Base-by-base conservation (phyloP, 1,140 invertebrate species). In the Ips typographus region DNA sequence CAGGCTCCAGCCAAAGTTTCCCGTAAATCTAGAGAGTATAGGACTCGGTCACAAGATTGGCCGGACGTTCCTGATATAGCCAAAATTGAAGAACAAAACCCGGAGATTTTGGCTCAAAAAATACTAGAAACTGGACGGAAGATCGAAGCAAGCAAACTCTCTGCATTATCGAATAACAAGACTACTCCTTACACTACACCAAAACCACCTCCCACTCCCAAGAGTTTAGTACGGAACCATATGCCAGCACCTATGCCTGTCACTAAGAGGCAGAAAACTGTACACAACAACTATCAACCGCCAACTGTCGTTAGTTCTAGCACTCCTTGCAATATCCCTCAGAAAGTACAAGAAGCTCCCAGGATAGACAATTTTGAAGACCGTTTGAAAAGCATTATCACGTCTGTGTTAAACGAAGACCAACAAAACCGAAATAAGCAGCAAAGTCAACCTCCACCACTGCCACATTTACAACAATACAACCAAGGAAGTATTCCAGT, bases 21-120 rank as follows among this genome's bases (percentile, higher is more conserved):
- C 8, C 83, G 90, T 1, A 92, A 92, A 76, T 86, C 83, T 47
- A 82, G 91, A 39, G 91, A 93, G 64, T 86, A 89, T 65, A 84
- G 92, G 1, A 89, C 90, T 2, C 83, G 92, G 2, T 93, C 91
- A 1, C 93, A 94, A 79, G 93, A 95, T 76, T 95, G 93, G 93
- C 93, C 93, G 0, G 92, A 94, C 72, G 91, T 95, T 39, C 93
- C 93, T 1, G 92, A 94, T 72, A 88, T 94, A 41, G 92, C 90
- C 2, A 94, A 94, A 80, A 95, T 95, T 67, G 91, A 94, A 75
- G 94, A 95, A 75, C 93, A 94, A 75, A 94, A 95, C 84, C 94
- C 93, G 0, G 93, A 95, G 80, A 87, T 94, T 51, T 80, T 95
- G 8, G 93, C 93, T 0, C 90, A 93, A 79, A 95, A 95, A 77